Conservation (phyloP, 2,888 invertebrate species). For the Slavum lentiscoides region DNA sequence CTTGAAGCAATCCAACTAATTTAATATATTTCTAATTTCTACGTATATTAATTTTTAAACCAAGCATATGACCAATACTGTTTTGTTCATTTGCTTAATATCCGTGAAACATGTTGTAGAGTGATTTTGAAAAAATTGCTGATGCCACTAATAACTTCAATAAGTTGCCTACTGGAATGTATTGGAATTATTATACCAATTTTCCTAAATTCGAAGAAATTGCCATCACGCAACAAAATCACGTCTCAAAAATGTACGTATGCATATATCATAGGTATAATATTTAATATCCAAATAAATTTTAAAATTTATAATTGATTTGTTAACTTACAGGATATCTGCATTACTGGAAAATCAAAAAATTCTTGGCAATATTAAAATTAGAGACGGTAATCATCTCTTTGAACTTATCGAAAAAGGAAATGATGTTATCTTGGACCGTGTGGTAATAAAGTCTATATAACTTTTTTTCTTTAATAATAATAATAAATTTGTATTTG, state of each 20-base stretch:
- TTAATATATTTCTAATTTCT: no score
- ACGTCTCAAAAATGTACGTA: constrained; percentile 66
- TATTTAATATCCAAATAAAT: neutral
- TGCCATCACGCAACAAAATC: constrained; percentile 68
- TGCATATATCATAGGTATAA: neutral
- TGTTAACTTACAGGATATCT: constrained; percentile 61
- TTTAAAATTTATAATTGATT: constrained; percentile 32
- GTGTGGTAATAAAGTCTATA: constrained; percentile 67
- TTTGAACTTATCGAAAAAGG: constrained; percentile 79
- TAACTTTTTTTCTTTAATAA: neutral
- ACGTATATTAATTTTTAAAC: no score
- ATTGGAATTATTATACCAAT: constrained; percentile 76
- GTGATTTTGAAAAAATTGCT: constrained; percentile 69
- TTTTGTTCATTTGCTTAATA: neutral
- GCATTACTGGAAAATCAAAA: constrained; percentile 65
- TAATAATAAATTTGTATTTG: constrained; percentile 1
- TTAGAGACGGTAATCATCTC: constrained; percentile 67
- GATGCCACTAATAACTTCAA: constrained; percentile 74
- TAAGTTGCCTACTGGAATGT: constrained; percentile 71
- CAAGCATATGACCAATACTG: neutral
- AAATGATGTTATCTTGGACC: constrained; percentile 82
- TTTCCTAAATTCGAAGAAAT: constrained; percentile 73
- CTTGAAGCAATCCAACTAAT: no score
- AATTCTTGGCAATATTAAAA: constrained; percentile 65
- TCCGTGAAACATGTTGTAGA: constrained; percentile 61